Conservation (phyloP, 2,888 invertebrate genomes). For the Zele albiditarsus region DNA sequence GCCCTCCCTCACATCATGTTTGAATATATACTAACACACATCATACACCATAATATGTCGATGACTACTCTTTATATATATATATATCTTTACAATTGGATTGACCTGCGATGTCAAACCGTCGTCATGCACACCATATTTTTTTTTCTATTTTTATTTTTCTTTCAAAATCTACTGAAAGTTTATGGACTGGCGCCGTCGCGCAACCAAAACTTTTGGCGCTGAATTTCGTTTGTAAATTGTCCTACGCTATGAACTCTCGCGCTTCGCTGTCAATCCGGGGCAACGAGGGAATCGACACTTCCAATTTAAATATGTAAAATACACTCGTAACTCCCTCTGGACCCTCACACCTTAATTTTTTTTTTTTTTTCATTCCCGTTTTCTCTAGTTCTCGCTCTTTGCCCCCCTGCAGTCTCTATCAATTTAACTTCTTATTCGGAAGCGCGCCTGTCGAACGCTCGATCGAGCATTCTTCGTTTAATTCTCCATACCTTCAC, state of each 20-base stretch:
- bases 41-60: not conserved
- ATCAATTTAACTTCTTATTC: constrained; percentile 63
- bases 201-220: not conserved
- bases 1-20: constrained; percentile 30
- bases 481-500: constrained; percentile 17
- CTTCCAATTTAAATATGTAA: constrained; percentile 69
- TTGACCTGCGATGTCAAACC: not conserved
- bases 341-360: constrained; percentile 20
- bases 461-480: constrained; percentile 48
- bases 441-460: constrained; percentile 49
- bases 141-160: not conserved
- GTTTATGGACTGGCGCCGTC: not conserved
- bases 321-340: constrained; percentile 58
- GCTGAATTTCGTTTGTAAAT: not conserved
- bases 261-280: constrained; percentile 54
- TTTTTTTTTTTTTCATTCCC: constrained; percentile 28
- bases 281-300: constrained; percentile 62
- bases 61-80: not conserved
- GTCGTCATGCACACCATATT: not conserved
- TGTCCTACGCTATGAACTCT: constrained; percentile 1
- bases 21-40: constrained; percentile 18
- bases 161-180: not conserved
- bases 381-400: constrained; percentile 31
- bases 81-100: not conserved
- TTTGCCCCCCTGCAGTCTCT: constrained; percentile 47